These are phyloP conservation scores for Mormyrops boulengeri DNA, from an alignment of 2,797 vertebrate genomes.

Conservation along the genomic window DNA sequence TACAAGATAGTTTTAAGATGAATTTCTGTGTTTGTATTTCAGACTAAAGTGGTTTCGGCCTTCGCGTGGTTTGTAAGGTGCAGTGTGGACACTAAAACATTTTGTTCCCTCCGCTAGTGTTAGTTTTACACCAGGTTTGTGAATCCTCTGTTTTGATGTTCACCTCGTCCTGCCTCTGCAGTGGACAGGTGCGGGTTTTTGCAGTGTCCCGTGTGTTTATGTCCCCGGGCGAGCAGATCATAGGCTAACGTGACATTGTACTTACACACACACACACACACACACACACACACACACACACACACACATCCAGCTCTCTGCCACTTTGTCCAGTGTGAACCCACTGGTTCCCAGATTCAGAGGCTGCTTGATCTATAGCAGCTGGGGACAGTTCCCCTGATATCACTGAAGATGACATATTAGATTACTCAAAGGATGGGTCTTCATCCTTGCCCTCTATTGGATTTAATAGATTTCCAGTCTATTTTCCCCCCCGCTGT, in stretches of 20 bases:
- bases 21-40: background rate
- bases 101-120: background rate
- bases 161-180: background rate
- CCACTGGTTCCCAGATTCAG: constrained; percentile 14
- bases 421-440: constrained; percentile 74
- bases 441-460: constrained; percentile 77
- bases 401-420: constrained; percentile 54
- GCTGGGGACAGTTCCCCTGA: constrained; percentile 31
- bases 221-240: background rate
- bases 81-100: background rate
- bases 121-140: background rate
- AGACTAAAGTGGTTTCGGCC: background rate
- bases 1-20: background rate
- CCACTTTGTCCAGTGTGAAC: background rate
- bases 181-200: background rate
- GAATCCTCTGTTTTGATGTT: background rate
- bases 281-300: background rate
- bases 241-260: background rate
- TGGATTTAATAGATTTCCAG: constrained; percentile 28
- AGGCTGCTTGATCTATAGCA: constrained; percentile 28
- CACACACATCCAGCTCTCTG: background rate
- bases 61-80: background rate
- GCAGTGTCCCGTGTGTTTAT: background rate
- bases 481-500: constrained; percentile 21
- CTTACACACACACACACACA: background rate